Evolutionary conservation across 1,140 invertebrate species (phyloP), one percentile per base, ranked within the genome.

Genomic region (Cyrtorhinus lividipennis): DNA sequence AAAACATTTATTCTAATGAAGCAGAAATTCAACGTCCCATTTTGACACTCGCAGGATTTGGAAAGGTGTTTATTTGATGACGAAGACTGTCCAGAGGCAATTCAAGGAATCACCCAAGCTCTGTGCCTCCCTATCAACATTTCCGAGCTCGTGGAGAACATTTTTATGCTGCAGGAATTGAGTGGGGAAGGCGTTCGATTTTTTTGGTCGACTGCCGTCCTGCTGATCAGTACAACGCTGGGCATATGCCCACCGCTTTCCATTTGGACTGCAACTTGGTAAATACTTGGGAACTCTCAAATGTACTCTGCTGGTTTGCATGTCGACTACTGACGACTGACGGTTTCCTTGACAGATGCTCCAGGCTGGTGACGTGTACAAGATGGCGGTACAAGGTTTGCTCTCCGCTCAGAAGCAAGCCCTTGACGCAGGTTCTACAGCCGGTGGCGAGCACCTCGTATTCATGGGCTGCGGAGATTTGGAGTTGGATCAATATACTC

Each of bases 161-260:
- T 62, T 15, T 61, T 61, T 8, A 23, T 64, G 18, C 46, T 26
- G n/a, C 58, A 59, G 23, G 58, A 59, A 59, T 22, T 59, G 78
- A 69, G 70, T 26, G 68, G 75, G 0, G 75, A 80, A 71, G 73
- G 75, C 2, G 86, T 91, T 12, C 83, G 88, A 69, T 99, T 97
- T 75, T 98, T 77, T 80, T 98, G 23, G 93, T 99, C 2, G 96
- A 99, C 74, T 98, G 94, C 75, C 79, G 95, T 69, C 92, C 95
- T 15, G 86, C 92, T 0, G 92, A 97, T 66, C 94, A 98, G 69
- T 99, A 98, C 72, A 98, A 97, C 77, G 84, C 86, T 65, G 95
- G 95, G 0, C 94, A 98, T 77, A 80, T 98, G 66, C 87, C 90
- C 1, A 98, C 93, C 57, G 95, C 96, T 46, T 98, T 98, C 78